Evolutionary conservation across 2,113 vertebrate species (phyloP), one percentile per base, ranked within the genome.

Genomic region (Oxyruncus cristatus): DNA sequence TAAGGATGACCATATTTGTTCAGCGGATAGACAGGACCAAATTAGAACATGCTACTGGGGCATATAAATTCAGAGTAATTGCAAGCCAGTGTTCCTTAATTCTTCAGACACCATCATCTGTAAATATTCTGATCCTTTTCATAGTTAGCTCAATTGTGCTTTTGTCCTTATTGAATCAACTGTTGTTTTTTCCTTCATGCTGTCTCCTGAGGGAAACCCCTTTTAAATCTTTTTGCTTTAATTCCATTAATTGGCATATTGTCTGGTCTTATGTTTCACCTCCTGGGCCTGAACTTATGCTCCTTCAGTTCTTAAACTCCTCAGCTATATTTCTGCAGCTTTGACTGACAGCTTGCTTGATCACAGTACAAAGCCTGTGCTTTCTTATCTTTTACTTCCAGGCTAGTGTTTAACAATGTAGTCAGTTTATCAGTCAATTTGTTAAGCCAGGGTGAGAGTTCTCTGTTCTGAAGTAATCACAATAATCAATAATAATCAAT

Each of bases 191-290:
- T 97, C 93, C 96, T 96, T 95, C 85, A 44, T 88, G 85, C 53
- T 96, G 92, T 97, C 96, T 98, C 98, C 97, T 63, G 87, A 97
- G 98, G 97, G 86, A 89, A 96, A 70, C 44, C 82, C 66, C 74
- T 95, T 97, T 96, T 81, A 97, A 97, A 97, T 96, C 94, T 94
- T 97, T 97, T 96, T 83, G 65, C 88, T 96, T 97, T 98, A 98
- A 98, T 98, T 97, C 96, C 91, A 94, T 98, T 98, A 98, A 98
- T 97, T 98, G 98, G 96, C 93, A 87, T 97, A 98, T 97, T 97
- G 95, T 98, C 95, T 98, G 87, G 95, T 97, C 90, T 97, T 92
- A 59, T n/a, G 77, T 87, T 96, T 97, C 79, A 49, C 95, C 97
- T 97, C 95, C 85, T 92, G 97, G 96, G 96, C 96, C 97, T 93